Evolutionary conservation across 2,888 invertebrate species (phyloP).

Genomic region (Esperia sulphurella): DNA sequence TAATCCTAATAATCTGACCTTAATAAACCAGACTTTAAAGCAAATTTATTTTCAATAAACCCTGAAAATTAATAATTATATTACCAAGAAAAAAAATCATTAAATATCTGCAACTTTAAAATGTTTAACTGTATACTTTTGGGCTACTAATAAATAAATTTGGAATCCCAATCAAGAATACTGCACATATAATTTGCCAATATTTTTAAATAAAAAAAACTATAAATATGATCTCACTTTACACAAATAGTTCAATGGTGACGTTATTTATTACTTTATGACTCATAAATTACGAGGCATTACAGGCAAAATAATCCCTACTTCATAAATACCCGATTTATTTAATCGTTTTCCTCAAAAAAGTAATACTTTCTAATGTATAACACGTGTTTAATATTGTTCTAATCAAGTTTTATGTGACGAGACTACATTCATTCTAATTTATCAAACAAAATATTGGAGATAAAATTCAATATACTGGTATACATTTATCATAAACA

Average conservation of each 20-base stretch:
- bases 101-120: not conserved
- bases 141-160: slow-evolving; percentile 17
- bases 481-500: slow-evolving; percentile 50
- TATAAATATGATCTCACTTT: slow-evolving; percentile 39
- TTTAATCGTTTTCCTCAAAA: slow-evolving; percentile 10
- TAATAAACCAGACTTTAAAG: too few relatives aligned
- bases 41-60: not conserved
- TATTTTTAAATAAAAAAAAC: slow-evolving; percentile 24
- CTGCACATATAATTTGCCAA: slow-evolving; percentile 30
- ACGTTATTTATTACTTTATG: too few relatives aligned
- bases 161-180: slow-evolving; percentile 24
- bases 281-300: too few relatives aligned
- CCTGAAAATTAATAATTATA: slow-evolving; percentile 2
- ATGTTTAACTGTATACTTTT: slow-evolving; percentile 6
- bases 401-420: slow-evolving; percentile 10
- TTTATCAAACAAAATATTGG: not conserved
- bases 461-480: slow-evolving; percentile 17
- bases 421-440: slow-evolving; percentile 1
- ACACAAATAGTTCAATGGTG: not conserved
- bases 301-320: not conserved
- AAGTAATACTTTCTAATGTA: slow-evolving; percentile 28
- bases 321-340: slow-evolving; percentile 2
- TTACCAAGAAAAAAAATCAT: not conserved
- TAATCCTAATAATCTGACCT: too few relatives aligned
- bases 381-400: slow-evolving; percentile 18